These are phyloP conservation scores for Semnornis frantzii DNA, from an alignment of 2,113 vertebrate species.

Conservation along the genomic window DNA sequence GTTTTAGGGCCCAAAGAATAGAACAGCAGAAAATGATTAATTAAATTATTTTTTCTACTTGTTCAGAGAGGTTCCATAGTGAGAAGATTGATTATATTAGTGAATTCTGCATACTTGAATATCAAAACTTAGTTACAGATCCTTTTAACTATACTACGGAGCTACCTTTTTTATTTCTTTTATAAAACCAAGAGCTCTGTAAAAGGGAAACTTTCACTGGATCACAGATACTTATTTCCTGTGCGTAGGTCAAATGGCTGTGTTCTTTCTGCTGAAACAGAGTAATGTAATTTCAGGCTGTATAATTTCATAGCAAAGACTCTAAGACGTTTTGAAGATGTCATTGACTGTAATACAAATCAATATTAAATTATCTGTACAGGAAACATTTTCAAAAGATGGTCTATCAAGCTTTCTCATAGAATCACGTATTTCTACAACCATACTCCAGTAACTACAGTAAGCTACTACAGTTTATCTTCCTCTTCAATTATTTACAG, in stretches of 20 bases:
- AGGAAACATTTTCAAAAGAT: constrained; percentile 82
- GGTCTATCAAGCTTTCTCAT: constrained; percentile 74
- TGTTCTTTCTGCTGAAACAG: constrained; percentile 64
- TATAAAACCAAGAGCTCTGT: background rate
- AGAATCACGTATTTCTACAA: constrained; percentile 53
- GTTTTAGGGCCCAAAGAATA: constrained; percentile 22
- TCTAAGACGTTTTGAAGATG: constrained; percentile 75
- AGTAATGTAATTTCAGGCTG: constrained; percentile 72
- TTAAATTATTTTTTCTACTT: background rate
- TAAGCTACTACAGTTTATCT: constrained; percentile 73
- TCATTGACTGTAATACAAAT: constrained; percentile 78
- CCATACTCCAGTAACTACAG: constrained; percentile 74
- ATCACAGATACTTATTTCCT: constrained; percentile 54
- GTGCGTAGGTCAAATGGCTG: constrained; percentile 67
- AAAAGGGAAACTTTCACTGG: constrained; percentile 59
- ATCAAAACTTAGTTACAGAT: background rate
- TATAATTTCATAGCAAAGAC: constrained; percentile 73
- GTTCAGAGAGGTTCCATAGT: background rate
- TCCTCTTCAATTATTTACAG: constrained; percentile 81
- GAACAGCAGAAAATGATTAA: background rate
- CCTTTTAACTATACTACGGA: background rate
- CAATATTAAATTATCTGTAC: constrained; percentile 82
- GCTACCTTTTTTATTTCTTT: constrained; percentile 13
- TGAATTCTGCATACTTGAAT: background rate
- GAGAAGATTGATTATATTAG: background rate